Evolutionary conservation across 2,113 vertebrate species (phyloP), one percentile per base, ranked within the genome.

Genomic region (Urocynchramus pylzowi): DNA sequence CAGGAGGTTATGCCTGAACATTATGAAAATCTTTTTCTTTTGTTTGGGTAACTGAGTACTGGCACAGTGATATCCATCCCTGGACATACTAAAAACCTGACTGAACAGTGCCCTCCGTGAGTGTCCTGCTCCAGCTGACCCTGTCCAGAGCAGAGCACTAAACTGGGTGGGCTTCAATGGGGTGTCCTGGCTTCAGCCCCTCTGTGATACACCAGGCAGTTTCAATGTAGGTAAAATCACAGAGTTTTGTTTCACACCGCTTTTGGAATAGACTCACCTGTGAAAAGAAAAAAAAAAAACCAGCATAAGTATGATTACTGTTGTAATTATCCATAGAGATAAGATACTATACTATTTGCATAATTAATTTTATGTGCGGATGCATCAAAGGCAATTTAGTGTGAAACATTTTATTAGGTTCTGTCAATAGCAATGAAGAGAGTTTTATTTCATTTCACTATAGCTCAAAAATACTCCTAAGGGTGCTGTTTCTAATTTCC

Each of bases 381-480:
- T 65, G 71, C 77, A 88, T 94, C 77, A 97, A 84, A 95, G 49
- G 57, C 49, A 95, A 96, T 96, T 97, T 82, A 94, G 82, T 85
- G 84, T 94, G 77, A 96, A 90, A 44, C 35, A 84, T 81, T 97
- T 92, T 94, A 89, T 59, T 94, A 93, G 60, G 13, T 87, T 95
- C 87, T 84, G 28, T 95, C 87, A 97, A 94, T 87, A 96, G n/a
- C 31, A 19, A 91, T 88, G 64, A 96, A 92, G 74, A 93, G n/a
- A 91, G 44, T 83, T 97, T 96, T 88, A 96, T 95, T 98, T 96
- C 52, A 91, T 96, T 98, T 96, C 76, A 93, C 83, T 96, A 31
- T 57, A 92, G 78, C 81, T 96, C 84, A 97, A 74, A 97, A 97
- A 45, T 70, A 53, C 63, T 97, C 93, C 79, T 88, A 63, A 90